A percentile compares a stretch with the other conserved stretches of the same genome.
Evolutionary conservation across 2,888 invertebrate species (phyloP).

Genomic region (Megaustenia siamemsis): DNA sequence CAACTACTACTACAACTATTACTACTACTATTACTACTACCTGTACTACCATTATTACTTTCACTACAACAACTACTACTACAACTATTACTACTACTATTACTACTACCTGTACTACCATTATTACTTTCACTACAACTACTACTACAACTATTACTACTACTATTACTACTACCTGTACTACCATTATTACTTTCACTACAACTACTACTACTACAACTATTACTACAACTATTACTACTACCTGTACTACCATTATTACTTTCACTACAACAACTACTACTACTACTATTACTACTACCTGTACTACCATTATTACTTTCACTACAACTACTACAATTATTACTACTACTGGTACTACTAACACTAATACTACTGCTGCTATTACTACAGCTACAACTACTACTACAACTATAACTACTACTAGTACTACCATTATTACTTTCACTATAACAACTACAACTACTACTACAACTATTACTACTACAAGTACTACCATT

Average conservation of each 20-base stretch:
- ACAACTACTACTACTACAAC: not conserved
- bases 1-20: no score
- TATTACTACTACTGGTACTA: not conserved
- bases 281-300: not conserved
- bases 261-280: not conserved
- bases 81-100: conserved; percentile 7
- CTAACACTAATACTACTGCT: not conserved
- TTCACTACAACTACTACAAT: not conserved
- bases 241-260: no score
- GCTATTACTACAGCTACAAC: not conserved
- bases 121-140: not conserved
- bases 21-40: no score
- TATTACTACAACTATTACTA: not conserved
- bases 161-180: not conserved
- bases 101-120: not conserved
- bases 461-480: no score
- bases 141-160: not conserved
- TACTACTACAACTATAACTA: conserved; percentile 83
- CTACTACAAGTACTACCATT: no score
- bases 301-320: not conserved
- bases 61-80: not conserved
- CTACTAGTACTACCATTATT: no score
- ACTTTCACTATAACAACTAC: no score
- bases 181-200: not conserved
- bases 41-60: no score